Evolutionary conservation across 2,888 invertebrate genomes (phyloP), one percentile per base, ranked within the genome.

Genomic region (Clitarchus hookeri): DNA sequence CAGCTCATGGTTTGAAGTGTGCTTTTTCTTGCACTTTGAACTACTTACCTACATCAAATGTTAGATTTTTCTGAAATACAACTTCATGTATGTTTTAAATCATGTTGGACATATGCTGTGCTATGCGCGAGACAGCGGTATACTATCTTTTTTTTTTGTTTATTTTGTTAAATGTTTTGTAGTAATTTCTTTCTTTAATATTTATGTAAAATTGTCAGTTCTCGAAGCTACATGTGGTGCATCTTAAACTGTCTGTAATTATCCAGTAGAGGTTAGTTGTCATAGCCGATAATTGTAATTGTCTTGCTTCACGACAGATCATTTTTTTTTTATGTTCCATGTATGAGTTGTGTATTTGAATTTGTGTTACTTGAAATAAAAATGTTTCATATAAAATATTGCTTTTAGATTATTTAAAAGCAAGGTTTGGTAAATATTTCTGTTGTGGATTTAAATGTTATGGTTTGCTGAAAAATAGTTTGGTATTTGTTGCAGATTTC

Each of bases 311-410:
- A 65, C 16, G 13, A 65, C 65, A 23, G n/a, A 9, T 48, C 2
- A 19, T 65, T 65, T 65, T 65, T 65, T 65, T 65, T 65, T 65
- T 65, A 65, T 23, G n/a, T 65, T 11, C 65, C 65, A 65, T 48
- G 65, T 23, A 65, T 23, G 16, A 65, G 1, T 23, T 23, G 8
- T 65, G 65, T 65, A 65, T 65, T 65, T 65, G 65, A 65, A 16
- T 65, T 65, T 65, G 65, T 65, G 65, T 65, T 65, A 65, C 19
- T 65, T 23, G n/a, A n/a, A 65, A 65, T 65, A 65, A 65, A 65
- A 65, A 23, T 65, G 65, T 65, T 65, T 65, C 11, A 65, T 65
- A 65, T 65, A 65, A n/a, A n/a, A n/a, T 36, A 48, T 48, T 48
- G 48, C 16, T 48, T 13, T 48, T 13, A 11, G 48, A 13, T 48